A percentile compares a stretch with the other conserved stretches of the same genome.
Evolutionary conservation across 2,113 vertebrate genomes (phyloP).

Genomic region (Aythya baeri): DNA sequence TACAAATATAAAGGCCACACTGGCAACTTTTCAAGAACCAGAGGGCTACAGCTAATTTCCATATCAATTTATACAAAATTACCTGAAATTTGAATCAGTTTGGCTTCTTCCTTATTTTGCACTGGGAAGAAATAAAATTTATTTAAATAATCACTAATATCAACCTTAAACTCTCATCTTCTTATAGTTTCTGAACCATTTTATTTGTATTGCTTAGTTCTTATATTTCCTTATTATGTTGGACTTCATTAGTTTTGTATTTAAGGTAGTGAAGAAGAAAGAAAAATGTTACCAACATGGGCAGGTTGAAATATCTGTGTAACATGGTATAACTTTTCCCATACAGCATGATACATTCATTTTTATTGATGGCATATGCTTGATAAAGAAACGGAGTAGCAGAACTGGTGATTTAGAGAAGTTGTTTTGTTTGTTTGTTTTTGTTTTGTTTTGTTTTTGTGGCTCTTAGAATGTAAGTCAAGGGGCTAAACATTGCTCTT

Average conservation of each 20-base stretch:
- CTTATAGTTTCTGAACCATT: background rate
- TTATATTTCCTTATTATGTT: background rate
- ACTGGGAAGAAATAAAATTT: background rate
- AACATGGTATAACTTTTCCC: background rate
- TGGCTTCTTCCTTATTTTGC: background rate
- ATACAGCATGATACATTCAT: fast-evolving
- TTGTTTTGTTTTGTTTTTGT: background rate
- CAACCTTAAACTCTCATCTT: background rate
- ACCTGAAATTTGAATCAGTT: background rate
- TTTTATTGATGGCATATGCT: background rate
- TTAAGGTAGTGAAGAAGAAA: background rate
- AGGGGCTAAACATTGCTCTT: background rate
- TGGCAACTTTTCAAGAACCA: background rate
- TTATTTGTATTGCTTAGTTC: background rate
- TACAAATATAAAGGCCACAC: background rate
- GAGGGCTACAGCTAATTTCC: background rate
- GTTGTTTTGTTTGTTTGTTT: too few species aligned
- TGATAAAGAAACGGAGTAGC: background rate
- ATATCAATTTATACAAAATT: background rate
- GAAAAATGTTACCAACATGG: background rate
- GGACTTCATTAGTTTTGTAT: background rate
- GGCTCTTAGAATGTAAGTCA: background rate
- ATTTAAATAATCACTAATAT: background rate
- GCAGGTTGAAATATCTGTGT: background rate
- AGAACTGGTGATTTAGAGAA: background rate